A percentile compares a stretch with the other conserved stretches of the same genome.
These are phyloP conservation scores for Coturnix japonica DNA, from an alignment of 2,113 vertebrate species.

Conservation along the genomic window DNA sequence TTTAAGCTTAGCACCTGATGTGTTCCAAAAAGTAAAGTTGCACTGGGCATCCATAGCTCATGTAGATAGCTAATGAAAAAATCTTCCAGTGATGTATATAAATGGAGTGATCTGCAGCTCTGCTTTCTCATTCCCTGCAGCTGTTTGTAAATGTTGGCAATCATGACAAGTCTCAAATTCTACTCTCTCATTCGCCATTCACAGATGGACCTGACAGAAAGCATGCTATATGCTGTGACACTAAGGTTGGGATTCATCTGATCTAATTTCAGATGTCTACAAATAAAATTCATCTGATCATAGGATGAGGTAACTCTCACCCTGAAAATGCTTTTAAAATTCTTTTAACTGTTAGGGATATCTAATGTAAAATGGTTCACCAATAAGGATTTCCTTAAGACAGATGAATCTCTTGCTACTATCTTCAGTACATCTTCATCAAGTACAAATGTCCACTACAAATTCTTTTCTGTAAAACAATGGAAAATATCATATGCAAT, in stretches of 20 bases:
- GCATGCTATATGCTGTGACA: not conserved
- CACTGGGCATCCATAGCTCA: not conserved
- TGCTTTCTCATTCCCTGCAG: not conserved
- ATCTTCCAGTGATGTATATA: not conserved
- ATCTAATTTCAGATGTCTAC: not conserved
- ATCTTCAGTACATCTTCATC: not conserved
- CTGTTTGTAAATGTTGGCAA: not conserved
- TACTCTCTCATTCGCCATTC: not conserved
- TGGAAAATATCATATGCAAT: not conserved
- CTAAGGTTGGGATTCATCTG: not conserved
- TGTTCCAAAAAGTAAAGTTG: not conserved
- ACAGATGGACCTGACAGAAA: not conserved
- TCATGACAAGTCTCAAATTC: not conserved
- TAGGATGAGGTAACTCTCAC: not conserved
- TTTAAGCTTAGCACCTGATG: not conserved
- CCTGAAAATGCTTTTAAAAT: not conserved
- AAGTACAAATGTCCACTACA: not conserved
- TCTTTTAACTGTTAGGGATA: not conserved
- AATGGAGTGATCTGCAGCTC: not conserved
- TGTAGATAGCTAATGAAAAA: not conserved
- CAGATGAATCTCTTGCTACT: not conserved
- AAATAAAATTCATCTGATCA: not conserved
- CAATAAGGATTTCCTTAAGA: not conserved
- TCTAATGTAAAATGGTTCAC: not conserved
- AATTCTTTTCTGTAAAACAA: not conserved